These are phyloP conservation scores for Cepphus grylle DNA, from an alignment of 2,113 vertebrate genomes.

Conservation along the genomic window DNA sequence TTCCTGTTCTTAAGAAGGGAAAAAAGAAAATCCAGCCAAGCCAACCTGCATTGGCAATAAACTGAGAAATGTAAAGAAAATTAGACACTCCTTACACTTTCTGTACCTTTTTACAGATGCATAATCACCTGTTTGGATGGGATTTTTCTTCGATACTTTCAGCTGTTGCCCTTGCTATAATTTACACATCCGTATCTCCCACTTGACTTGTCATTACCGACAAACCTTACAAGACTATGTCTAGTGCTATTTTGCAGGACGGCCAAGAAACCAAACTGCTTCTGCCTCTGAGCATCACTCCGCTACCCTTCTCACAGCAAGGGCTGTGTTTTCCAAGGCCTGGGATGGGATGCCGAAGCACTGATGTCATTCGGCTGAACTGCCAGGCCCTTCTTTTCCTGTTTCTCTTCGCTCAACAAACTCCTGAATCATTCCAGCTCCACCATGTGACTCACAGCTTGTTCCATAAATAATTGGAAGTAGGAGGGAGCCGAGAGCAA, in stretches of 20 bases:
- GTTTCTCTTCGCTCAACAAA: slow-evolving; percentile 15
- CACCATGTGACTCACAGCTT: slow-evolving; percentile 6
- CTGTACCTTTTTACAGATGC: neutral
- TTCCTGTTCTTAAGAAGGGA: neutral
- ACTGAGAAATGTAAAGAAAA: neutral
- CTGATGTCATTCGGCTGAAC: slow-evolving; percentile 49
- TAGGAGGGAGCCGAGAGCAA: slow-evolving; percentile 1
- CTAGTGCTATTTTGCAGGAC: neutral
- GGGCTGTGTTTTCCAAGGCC: neutral
- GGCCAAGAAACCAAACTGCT: neutral
- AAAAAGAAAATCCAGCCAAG: neutral
- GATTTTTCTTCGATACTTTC: neutral
- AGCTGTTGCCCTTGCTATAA: neutral
- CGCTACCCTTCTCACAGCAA: neutral
- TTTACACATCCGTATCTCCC: neutral
- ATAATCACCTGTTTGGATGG: neutral
- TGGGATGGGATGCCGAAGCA: neutral
- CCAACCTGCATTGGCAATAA: neutral
- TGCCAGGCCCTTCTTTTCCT: slow-evolving; percentile 40
- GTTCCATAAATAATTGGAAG: slow-evolving; percentile 56
- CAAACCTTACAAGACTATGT: neutral
- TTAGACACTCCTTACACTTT: neutral
- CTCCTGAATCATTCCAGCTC: slow-evolving; percentile 38
- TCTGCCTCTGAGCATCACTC: neutral
- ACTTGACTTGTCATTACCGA: neutral